These are phyloP conservation scores for Shinisaurus crocodilurus DNA, from an alignment of 2,113 vertebrate genomes.

Conservation along the genomic window DNA sequence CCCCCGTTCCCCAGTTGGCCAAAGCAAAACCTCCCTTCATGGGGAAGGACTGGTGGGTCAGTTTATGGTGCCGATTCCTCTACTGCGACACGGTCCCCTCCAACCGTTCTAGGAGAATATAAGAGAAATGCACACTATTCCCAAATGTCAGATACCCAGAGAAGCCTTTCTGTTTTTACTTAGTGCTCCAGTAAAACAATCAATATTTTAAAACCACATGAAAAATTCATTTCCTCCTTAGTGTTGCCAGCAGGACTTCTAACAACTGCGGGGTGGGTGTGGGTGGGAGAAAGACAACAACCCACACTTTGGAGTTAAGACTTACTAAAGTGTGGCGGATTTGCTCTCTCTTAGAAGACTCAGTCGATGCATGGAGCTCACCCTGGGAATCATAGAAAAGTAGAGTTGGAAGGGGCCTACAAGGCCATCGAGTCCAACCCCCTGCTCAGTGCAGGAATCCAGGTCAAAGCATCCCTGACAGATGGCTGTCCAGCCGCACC, in stretches of 20 bases:
- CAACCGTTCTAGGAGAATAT: background rate
- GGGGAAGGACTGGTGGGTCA: background rate
- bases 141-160: slow-evolving; percentile 16
- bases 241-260: slow-evolving; percentile 2
- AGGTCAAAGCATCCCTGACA: no score
- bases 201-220: slow-evolving; percentile 36
- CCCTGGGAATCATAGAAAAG: no score
- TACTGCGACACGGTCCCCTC: background rate
- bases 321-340: background rate
- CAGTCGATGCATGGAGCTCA: background rate
- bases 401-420: no score
- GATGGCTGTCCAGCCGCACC: no score
- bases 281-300: background rate
- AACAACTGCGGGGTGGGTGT: background rate
- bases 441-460: no score
- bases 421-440: no score
- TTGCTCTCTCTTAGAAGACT: background rate
- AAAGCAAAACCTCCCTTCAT: background rate
- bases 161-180: slow-evolving; percentile 24
- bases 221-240: slow-evolving; percentile 32
- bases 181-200: slow-evolving; percentile 23
- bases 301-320: background rate
- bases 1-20: background rate
- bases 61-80: background rate
- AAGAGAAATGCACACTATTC: background rate